Evolutionary conservation across 2,113 vertebrate species (phyloP).

Genomic region (Toxotes jaculatrix): DNA sequence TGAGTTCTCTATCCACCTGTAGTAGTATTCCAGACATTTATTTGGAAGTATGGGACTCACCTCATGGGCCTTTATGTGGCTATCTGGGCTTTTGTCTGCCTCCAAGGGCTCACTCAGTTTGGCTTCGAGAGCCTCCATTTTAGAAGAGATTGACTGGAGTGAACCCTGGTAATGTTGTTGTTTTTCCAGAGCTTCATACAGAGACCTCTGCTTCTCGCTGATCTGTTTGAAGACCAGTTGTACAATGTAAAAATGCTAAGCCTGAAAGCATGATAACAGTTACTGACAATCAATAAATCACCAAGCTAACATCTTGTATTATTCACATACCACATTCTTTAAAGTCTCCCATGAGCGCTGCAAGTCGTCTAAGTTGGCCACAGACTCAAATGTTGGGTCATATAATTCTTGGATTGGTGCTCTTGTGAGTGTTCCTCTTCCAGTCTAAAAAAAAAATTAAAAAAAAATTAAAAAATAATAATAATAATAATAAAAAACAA

Average conservation of each 20-base stretch:
- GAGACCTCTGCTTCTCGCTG: conserved; percentile 95
- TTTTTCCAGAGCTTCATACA: conserved; percentile 96
- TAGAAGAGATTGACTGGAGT: conserved; percentile 94
- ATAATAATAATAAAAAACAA: no score
- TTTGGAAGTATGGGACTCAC: conserved; percentile 75
- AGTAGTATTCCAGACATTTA: neutral
- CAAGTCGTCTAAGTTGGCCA: conserved; percentile 91
- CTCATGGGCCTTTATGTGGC: conserved; percentile 93
- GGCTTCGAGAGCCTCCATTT: conserved; percentile 93
- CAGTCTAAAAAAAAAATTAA: conserved; percentile 83
- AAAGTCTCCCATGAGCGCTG: conserved; percentile 98
- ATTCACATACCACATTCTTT: conserved; percentile 93
- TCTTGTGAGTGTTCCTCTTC: conserved; percentile 83
- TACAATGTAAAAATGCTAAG: neutral
- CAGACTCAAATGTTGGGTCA: conserved; percentile 88
- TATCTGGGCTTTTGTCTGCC: conserved; percentile 88
- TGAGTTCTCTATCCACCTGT: conserved; percentile 1
- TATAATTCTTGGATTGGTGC: conserved; percentile 87
- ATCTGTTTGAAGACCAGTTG: conserved; percentile 83
- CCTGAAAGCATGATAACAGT: neutral
- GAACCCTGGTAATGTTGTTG: conserved; percentile 95
- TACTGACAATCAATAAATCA: neutral
- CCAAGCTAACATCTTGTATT: neutral
- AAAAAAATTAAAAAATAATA: no score
- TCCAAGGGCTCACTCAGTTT: conserved; percentile 89